A percentile compares a stretch with the other conserved stretches of the same genome.
Conservation (phyloP, 2,113 vertebrate genomes). For the Siniperca knerii region DNA sequence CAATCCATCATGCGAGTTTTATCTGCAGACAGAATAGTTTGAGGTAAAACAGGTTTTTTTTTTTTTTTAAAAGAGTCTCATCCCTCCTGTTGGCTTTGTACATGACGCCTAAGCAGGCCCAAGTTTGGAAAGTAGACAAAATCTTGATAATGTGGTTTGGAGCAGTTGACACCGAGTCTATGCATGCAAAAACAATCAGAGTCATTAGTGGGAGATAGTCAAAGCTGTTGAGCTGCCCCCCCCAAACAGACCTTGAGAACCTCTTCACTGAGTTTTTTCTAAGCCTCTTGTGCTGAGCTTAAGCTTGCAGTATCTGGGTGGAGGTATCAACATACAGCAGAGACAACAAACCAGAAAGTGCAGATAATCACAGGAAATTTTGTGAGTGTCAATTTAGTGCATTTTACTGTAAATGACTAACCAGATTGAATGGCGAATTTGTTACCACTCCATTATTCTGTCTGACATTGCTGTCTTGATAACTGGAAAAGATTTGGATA, state of each 20-base stretch:
- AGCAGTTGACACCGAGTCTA: slow-evolving; percentile 39
- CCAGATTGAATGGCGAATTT: neutral
- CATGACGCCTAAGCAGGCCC: slow-evolving; percentile 18
- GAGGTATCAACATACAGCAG: slow-evolving; percentile 9
- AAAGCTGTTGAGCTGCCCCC: slow-evolving; percentile 15
- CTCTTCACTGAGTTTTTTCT: slow-evolving; percentile 31
- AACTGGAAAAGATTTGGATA: neutral
- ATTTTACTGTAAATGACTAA: neutral
- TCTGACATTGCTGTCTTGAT: neutral
- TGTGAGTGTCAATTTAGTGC: slow-evolving; percentile 12
- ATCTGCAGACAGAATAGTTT: slow-evolving; percentile 64
- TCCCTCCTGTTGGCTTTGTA: slow-evolving; percentile 52
- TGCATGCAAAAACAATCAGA: slow-evolving; percentile 74
- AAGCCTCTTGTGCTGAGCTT: slow-evolving; percentile 15
- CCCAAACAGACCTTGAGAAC: slow-evolving; percentile 39
- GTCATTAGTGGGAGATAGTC: slow-evolving; percentile 68
- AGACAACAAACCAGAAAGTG: slow-evolving; percentile 18
- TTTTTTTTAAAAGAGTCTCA: slow-evolving; percentile 30
- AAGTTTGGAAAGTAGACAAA: slow-evolving; percentile 41
- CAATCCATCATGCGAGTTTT: slow-evolving; percentile 65
- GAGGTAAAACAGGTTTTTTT: slow-evolving; percentile 45
- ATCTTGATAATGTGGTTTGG: slow-evolving; percentile 67
- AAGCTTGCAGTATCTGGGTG: slow-evolving; percentile 9
- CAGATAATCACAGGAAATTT: slow-evolving; percentile 35
- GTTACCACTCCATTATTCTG: neutral